Base-by-base conservation (phyloP, 23 tunicate species). In the Styela plicata region DNA sequence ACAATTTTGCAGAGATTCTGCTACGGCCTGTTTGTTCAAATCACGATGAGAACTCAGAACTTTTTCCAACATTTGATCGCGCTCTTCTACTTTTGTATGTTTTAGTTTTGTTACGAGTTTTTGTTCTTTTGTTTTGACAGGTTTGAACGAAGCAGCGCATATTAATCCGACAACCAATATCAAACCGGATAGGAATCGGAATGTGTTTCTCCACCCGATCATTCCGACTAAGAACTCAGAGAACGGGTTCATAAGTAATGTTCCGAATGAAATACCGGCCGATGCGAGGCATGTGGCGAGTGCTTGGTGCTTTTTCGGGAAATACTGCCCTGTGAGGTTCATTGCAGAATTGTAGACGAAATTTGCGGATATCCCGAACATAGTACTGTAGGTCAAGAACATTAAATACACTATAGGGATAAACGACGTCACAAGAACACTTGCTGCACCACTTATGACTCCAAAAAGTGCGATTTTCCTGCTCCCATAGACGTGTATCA, bases 261-360 rank as follows among this genome's bases (percentile, higher is more conserved):
- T 87, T 88, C 98, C 98, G 61, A 88, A 85, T 28, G 98, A 93
- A 52, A 93, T 82, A 2, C 98, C 98, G 21, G 94, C 92, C 3
- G 93, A 85, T 2, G 98, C 98, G 69, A 93, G 65, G 74, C 98
- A 85, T 18, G 98, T 93, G 22, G 98, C 98, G 3, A 93, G 63
- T 23, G 89, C 90, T 77, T 88, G 90, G 69, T 93, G 93, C 68
- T 93, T 88, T 63, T 57, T 78, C 1, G 89, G 93, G 69, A 93
- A 93, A 70, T 93, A 93, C 33, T 88, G 89, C 16, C 93, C 92
- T 52, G 89, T 88, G 24, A 93, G 44, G 32, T 76, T 93, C 98
- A 93, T 93, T 34, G 93, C 89, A 5, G 93, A 89, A 77, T 93
- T 93, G 86, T 88, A 93, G 22, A 93, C 75, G 70, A 88, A 93